Evolutionary conservation across 2,113 vertebrate genomes (phyloP), one percentile per base, ranked within the genome.

Genomic region (Raja brachyura): DNA sequence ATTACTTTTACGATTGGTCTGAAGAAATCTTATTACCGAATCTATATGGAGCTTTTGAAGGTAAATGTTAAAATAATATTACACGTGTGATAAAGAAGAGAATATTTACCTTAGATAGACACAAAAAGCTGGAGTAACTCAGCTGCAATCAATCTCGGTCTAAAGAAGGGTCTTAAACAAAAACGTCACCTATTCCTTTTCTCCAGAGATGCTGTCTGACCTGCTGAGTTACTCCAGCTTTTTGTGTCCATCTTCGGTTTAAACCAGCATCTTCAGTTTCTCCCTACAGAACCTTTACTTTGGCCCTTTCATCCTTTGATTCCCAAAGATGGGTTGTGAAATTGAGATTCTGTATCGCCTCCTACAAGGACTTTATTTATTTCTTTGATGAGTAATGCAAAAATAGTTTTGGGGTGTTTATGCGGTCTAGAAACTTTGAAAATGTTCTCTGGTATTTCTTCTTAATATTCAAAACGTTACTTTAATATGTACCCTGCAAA

Each of bases 1-100:
- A 93, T 10, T 92, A 94, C 33, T 94, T 96, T 93, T 95, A 95
- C 16, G 14, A 11, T 63, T 96, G 95, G 95, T 93, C 95, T 81
- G 73, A 13, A 13, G 1, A 0, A 77, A 94, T 70, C 0, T 93
- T 96, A 33, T 93, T 96, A 68, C 95, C 96, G 16, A 94, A 93
- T 74, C 93, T 95, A 0, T 95, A 95, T 0, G 93, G 94, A 3
- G 14, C 93, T 22, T 88, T 94, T 68, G 93, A 78, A 94, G 95
- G 95, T 95, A 93, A 94, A 8, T 11, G 5, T 25, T 18, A 2
- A 70, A 78, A 56, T n/a, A 59, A 81, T 54, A 63, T 22, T 56
- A 56, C 81, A 14, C 4, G 54, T 63, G 39, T 20, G 8, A 0
- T 59, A 20, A 33, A n/a, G 11, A 14, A n/a, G 33, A 16, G 9